These are phyloP conservation scores for Lepidurus packardi DNA, from an alignment of 1,140 invertebrate genomes.

Conservation along the genomic window DNA sequence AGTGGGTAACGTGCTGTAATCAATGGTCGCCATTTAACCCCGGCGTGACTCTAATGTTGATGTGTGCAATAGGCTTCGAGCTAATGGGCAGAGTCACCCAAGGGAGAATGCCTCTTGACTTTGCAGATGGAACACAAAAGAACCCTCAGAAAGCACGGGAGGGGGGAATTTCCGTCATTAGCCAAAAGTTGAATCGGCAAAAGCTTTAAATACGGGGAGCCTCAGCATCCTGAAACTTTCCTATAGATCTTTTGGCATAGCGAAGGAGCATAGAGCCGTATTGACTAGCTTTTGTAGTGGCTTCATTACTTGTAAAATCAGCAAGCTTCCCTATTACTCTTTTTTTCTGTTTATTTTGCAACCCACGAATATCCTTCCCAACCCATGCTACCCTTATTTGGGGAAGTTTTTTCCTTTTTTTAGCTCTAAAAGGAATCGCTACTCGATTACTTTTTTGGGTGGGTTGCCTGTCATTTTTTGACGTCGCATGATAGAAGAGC, in stretches of 20 bases:
- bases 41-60: slow-evolving; percentile 18
- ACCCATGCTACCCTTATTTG: too few species aligned
- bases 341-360: too few species aligned
- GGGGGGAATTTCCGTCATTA: slow-evolving; percentile 17
- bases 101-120: slow-evolving; percentile 19
- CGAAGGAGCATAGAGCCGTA: not conserved
- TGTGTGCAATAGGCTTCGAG: slow-evolving; percentile 12
- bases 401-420: too few species aligned
- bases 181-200: slow-evolving; percentile 18
- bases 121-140: slow-evolving; percentile 11
- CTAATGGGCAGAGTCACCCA: slow-evolving; percentile 16
- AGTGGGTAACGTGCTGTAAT: slow-evolving; percentile 18
- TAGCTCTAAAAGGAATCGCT: not conserved
- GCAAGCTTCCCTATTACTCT: not conserved
- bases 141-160: not conserved
- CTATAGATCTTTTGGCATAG: not conserved
- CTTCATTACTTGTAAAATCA: not conserved
- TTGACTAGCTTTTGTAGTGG: not conserved
- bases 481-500: slow-evolving; percentile 17
- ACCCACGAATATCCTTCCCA: too few species aligned
- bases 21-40: slow-evolving; percentile 21
- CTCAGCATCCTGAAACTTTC: not conserved
- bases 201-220: not conserved
- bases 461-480: not conserved
- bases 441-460: not conserved